These are phyloP conservation scores for Plebejus argus DNA, from an alignment of 2,888 invertebrate species.

Conservation along the genomic window DNA sequence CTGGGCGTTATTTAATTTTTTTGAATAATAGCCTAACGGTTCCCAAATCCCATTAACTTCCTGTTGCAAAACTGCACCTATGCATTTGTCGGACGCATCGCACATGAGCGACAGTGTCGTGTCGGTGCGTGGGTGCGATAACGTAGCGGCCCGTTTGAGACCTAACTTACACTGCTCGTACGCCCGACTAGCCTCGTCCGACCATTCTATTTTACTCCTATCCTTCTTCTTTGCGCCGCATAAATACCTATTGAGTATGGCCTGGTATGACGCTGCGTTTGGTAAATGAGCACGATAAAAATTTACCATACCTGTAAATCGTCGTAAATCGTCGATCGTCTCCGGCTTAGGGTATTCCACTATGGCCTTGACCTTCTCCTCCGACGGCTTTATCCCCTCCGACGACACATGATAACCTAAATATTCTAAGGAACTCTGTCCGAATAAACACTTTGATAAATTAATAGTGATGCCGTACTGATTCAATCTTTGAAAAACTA, in stretches of 20 bases:
- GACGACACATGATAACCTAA: slow-evolving; percentile 34
- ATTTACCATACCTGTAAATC: slow-evolving; percentile 42
- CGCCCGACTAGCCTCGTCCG: too few species aligned
- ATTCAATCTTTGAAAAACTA: slow-evolving; percentile 30
- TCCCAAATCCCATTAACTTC: not conserved
- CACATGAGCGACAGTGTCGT: not conserved
- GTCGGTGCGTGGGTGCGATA: not conserved
- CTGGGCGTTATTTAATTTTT: not conserved
- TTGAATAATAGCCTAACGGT: slow-evolving; percentile 1
- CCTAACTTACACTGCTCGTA: too few species aligned
- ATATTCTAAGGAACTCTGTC: slow-evolving; percentile 2
- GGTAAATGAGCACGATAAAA: slow-evolving; percentile 35
- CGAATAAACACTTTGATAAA: slow-evolving; percentile 33
- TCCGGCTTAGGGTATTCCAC: slow-evolving; percentile 38
- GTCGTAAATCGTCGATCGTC: slow-evolving; percentile 35
- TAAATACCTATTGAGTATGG: slow-evolving; percentile 31
- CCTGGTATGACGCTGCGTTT: slow-evolving; percentile 33
- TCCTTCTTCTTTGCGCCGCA: not conserved
- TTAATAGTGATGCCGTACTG: slow-evolving; percentile 35
- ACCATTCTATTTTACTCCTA: too few species aligned
- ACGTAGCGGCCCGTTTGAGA: too few species aligned
- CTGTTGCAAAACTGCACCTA: slow-evolving; percentile 21
- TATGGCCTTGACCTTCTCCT: slow-evolving; percentile 35
- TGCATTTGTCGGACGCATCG: slow-evolving; percentile 1
- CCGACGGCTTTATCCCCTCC: slow-evolving; percentile 27